Conservation (phyloP, 1,140 invertebrate genomes). For the Frieseomelitta varia region DNA sequence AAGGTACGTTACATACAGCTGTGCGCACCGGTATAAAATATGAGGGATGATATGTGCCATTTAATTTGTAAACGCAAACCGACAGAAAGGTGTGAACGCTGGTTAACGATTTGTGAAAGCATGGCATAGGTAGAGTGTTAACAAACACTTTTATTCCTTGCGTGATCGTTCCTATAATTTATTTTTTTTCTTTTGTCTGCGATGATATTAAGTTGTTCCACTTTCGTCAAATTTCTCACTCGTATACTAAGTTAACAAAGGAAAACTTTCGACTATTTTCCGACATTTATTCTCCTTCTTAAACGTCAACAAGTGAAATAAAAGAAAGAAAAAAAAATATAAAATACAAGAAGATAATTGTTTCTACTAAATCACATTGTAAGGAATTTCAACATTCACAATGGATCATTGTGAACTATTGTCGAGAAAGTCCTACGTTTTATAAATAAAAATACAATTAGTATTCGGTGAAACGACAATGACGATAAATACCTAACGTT, state of each 20-base stretch:
- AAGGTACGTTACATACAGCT: conserved; percentile 37
- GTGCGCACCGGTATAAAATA: conserved; percentile 14
- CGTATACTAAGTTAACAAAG: no score
- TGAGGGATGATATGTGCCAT: neutral
- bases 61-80: neutral
- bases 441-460: neutral
- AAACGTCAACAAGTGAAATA: no score
- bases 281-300: no score
- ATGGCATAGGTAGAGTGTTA: neutral
- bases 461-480: neutral
- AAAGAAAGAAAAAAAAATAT: neutral
- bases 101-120: neutral
- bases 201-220: neutral
- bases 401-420: neutral
- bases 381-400: neutral
- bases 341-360: no score
- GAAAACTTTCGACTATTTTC: no score
- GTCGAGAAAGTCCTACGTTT: neutral
- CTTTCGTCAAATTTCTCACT: neutral
- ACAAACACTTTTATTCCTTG: conserved; percentile 12
- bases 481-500: neutral
- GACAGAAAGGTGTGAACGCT: neutral
- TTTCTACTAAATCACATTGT: neutral
- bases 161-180: neutral
- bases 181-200: neutral